A percentile compares a stretch with the other conserved stretches of the same genome.
phyloP scores from a whole-genome alignment of 30 jellyfish, hydroid and myxozoan genomes.

The Cassiopea andromeda region DNA sequence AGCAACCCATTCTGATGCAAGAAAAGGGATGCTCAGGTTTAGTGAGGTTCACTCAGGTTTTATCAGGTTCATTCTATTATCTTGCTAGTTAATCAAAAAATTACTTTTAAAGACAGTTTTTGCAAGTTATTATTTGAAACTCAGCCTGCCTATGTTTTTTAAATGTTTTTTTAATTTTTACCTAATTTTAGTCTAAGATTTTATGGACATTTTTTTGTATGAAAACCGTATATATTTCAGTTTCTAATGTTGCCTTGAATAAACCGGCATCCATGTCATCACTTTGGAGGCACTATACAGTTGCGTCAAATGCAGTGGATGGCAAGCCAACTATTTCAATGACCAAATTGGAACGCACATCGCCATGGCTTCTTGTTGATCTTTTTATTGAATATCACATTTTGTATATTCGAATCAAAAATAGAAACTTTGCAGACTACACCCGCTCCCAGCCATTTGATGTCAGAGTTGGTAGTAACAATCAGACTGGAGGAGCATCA shows the following conservation, averaged over 20 bases:
- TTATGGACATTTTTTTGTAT: no score
- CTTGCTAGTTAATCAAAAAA: no score
- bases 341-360: neutral
- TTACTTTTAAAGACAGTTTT: no score
- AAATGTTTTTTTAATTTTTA: neutral
- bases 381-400: neutral
- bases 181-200: neutral
- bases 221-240: neutral
- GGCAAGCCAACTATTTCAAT: neutral
- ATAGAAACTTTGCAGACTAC: neutral
- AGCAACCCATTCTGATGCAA: no score
- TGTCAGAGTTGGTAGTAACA: neutral
- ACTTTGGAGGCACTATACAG: neutral
- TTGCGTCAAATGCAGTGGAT: neutral
- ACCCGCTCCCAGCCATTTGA: conserved; percentile 4
- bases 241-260: neutral
- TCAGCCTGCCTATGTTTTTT: no score
- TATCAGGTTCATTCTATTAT: no score
- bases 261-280: neutral
- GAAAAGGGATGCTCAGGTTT: no score
- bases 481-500: neutral
- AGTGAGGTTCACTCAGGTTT: no score
- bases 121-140: no score
- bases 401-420: neutral
- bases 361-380: conserved; percentile 3